Conservation (phyloP, 2,113 vertebrate genomes). For the Brachirus orientalis region DNA sequence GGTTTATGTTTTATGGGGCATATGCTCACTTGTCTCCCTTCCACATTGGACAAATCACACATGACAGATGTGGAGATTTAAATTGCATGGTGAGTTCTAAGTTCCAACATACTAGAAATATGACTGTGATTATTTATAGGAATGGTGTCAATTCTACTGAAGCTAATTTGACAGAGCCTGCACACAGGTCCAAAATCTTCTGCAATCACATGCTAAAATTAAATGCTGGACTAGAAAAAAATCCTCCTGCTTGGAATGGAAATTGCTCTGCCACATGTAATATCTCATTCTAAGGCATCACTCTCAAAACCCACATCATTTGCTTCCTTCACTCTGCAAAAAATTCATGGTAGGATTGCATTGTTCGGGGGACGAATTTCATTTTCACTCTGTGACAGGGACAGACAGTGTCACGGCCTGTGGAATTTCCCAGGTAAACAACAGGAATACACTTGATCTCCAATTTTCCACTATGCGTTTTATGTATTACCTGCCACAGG, state of each 20-base stretch:
- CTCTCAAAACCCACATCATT: constrained; percentile 42
- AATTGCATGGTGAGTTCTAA: constrained; percentile 12
- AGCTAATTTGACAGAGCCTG: constrained; percentile 51
- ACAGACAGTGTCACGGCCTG: constrained; percentile 19
- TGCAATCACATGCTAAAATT: constrained; percentile 78
- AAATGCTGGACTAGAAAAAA: constrained; percentile 52
- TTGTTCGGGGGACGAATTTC: constrained; percentile 15
- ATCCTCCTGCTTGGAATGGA: constrained; percentile 65
- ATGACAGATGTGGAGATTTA: constrained; percentile 18
- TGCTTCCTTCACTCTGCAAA: constrained; percentile 36
- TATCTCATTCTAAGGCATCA: constrained; percentile 63
- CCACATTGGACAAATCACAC: constrained; percentile 8
- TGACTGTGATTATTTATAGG: constrained; percentile 51
- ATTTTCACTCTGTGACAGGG: constrained; percentile 22
- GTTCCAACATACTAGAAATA: constrained; percentile 7
- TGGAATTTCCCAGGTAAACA: constrained; percentile 37
- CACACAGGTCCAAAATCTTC: constrained; percentile 53
- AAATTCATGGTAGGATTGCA: constrained; percentile 32
- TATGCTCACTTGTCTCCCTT: constrained; percentile 2
- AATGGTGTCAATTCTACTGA: constrained; percentile 46
- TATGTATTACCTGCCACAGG: constrained; percentile 15
- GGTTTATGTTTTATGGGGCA: constrained; percentile 13
- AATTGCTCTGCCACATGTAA: constrained; percentile 81
- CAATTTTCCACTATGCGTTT: constrained; percentile 6
- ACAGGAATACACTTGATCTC: constrained; percentile 3